These are phyloP conservation scores for Lepilemur ruficaudatus DNA, from an alignment of 2,797 vertebrate species.

Conservation along the genomic window DNA sequence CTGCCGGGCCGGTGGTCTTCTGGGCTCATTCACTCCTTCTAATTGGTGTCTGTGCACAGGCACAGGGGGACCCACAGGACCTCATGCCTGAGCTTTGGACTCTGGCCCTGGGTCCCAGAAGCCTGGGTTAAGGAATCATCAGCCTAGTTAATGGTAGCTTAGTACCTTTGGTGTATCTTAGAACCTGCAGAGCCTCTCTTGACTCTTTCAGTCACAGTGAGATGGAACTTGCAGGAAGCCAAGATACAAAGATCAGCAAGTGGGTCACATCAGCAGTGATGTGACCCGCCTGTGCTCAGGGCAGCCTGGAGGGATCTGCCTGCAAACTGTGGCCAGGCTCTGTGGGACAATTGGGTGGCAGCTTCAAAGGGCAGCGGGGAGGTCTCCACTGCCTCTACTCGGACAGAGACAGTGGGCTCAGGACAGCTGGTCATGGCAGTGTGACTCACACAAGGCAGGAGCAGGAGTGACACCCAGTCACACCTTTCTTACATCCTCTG, in stretches of 20 bases:
- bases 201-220: neutral
- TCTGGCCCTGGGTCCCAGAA: neutral
- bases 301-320: neutral
- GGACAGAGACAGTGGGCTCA: neutral
- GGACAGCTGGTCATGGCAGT: neutral
- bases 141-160: neutral
- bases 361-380: neutral
- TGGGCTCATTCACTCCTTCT: neutral
- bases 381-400: neutral
- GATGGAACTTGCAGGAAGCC: neutral
- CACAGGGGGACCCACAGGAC: neutral
- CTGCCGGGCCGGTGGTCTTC: neutral
- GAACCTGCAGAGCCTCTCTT: neutral
- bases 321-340: no score
- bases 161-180: neutral
- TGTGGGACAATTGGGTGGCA: neutral
- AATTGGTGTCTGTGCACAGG: neutral
- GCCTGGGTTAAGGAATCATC: neutral
- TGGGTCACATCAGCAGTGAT: neutral
- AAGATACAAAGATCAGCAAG: neutral
- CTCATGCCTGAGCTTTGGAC: neutral
- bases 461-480: neutral
- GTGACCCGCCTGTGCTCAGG: neutral
- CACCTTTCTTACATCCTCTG: neutral
- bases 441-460: neutral